Conservation (phyloP, 2,113 vertebrate species). For the Progne subis region DNA sequence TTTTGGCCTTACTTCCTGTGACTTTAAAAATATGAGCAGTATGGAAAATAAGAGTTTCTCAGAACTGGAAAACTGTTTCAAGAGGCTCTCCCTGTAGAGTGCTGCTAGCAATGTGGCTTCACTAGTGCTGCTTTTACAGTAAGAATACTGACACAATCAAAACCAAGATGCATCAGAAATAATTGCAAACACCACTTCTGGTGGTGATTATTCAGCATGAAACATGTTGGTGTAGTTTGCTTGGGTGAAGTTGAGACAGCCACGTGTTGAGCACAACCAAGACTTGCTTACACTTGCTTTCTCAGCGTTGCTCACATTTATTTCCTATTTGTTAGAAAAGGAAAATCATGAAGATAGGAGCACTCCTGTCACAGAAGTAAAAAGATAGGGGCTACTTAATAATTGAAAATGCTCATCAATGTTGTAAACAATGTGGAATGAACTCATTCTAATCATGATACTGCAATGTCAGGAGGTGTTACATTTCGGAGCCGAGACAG, state of each 20-base stretch:
- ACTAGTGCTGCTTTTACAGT: background rate
- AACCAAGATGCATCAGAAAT: background rate
- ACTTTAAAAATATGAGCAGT: background rate
- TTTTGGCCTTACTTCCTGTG: background rate
- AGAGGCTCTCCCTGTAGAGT: background rate
- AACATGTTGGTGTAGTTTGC: background rate
- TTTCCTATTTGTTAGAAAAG: slow-evolving; percentile 76
- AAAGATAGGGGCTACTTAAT: slow-evolving; percentile 87
- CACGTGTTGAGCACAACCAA: background rate
- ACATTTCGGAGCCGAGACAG: slow-evolving; percentile 82
- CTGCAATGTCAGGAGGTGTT: slow-evolving; percentile 84
- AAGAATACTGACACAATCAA: background rate
- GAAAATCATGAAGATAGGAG: slow-evolving; percentile 72
- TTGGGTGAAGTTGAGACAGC: background rate
- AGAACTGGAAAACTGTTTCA: background rate
- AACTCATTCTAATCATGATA: slow-evolving; percentile 86
- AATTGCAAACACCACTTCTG: background rate
- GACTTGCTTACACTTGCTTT: background rate
- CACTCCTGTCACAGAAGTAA: slow-evolving; percentile 79
- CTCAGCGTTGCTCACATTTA: slow-evolving; percentile 11
- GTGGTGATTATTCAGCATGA: background rate
- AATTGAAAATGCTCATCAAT: slow-evolving; percentile 90
- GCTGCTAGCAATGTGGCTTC: background rate
- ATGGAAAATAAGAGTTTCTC: background rate
- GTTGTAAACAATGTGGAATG: slow-evolving; percentile 85